Percentiles rank a stretch among this genome's conserved stretches.
These are phyloP conservation scores for Allenopithecus nigroviridis DNA, from an alignment of 2,797 vertebrate species.

Conservation along the genomic window DNA sequence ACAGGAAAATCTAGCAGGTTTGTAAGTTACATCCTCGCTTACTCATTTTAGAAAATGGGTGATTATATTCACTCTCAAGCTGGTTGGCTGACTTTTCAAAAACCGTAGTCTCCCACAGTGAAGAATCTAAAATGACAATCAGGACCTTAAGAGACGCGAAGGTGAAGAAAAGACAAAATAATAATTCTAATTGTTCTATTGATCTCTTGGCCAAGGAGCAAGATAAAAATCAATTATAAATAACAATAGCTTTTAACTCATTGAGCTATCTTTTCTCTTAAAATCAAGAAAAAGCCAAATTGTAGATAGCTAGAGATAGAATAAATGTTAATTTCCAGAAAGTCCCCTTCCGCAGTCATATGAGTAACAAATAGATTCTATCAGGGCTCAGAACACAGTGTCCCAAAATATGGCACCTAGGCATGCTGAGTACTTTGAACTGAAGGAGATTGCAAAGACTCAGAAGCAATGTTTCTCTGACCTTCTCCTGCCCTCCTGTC, in stretches of 20 bases:
- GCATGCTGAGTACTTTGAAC: not conserved
- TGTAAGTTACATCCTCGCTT: not conserved
- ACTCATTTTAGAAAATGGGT: conserved; percentile 40
- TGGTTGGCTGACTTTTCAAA: not conserved
- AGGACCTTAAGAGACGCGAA: not conserved
- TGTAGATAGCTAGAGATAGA: not conserved
- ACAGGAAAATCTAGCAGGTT: not conserved
- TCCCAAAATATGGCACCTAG: too few relatives aligned
- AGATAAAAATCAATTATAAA: conserved; percentile 18
- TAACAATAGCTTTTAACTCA: conserved; percentile 21
- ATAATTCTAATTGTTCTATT: not conserved
- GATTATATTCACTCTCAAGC: not conserved
- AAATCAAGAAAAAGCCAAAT: conserved; percentile 25
- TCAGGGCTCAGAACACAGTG: not conserved
- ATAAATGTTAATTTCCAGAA: conserved; percentile 29
- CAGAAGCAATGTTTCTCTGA: not conserved
- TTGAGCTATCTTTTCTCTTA: not conserved
- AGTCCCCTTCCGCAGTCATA: not conserved
- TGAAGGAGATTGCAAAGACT: not conserved
- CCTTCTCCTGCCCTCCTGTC: not conserved
- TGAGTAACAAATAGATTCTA: not conserved
- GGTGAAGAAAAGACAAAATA: not conserved
- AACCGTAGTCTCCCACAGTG: not conserved
- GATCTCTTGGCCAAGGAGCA: not conserved
- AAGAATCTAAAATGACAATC: conserved; percentile 31